These are phyloP conservation scores for Drosophila repletoides DNA, from an alignment of 1,140 invertebrate genomes.

Conservation along the genomic window DNA sequence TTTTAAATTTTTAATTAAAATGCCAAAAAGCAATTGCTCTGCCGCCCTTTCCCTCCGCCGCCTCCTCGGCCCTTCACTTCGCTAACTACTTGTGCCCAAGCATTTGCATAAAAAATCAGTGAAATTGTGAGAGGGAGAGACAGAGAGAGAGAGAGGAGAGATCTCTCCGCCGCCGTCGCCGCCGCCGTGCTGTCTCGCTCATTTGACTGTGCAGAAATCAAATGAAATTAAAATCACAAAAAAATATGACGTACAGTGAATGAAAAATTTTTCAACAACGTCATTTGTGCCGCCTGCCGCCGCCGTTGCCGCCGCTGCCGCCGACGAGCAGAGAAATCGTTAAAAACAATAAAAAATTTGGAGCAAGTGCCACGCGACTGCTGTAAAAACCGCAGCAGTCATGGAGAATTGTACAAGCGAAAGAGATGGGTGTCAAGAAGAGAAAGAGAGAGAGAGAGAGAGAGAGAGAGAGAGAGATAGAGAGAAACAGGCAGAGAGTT, in stretches of 20 bases:
- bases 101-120: constrained; percentile 39
- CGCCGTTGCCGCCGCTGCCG: background rate
- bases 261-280: constrained; percentile 39
- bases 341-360: constrained; percentile 67
- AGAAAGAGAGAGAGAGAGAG: background rate
- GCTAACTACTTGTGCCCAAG: background rate
- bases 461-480: constrained; percentile 1
- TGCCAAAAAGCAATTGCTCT: constrained; percentile 22
- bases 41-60: no score
- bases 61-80: background rate
- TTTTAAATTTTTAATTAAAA: constrained; percentile 38
- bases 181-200: background rate
- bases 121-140: background rate
- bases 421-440: background rate
- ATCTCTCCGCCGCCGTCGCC: background rate
- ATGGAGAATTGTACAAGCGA: constrained; percentile 16
- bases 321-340: constrained; percentile 41
- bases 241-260: constrained; percentile 47
- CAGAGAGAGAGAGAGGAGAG: background rate
- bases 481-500: background rate
- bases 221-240: constrained; percentile 57
- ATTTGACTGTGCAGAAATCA: constrained; percentile 27
- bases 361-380: constrained; percentile 44
- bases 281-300: constrained; percentile 9
- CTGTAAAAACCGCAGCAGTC: constrained; percentile 56